Percentiles rank a stretch among this genome's conserved stretches.
Conservation (phyloP, 2,888 invertebrate species). For the Brenthis daphne region DNA sequence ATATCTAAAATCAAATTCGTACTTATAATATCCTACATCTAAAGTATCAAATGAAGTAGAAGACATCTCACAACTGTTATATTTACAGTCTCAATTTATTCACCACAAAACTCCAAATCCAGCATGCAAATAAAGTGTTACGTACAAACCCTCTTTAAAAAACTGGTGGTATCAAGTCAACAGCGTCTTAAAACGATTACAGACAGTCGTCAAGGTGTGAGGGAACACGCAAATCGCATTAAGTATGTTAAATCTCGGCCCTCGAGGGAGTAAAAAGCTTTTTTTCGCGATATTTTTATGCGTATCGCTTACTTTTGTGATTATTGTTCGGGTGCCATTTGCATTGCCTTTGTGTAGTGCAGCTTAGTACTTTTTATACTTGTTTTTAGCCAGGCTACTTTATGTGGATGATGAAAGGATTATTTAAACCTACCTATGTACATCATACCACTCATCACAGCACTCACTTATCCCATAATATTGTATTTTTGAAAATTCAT, state of each 20-base stretch:
- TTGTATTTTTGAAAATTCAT: too few relatives aligned
- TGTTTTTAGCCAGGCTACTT: slow-evolving; percentile 44
- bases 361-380: neutral
- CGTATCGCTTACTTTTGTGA: slow-evolving; percentile 80
- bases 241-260: slow-evolving; percentile 78
- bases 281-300: slow-evolving; percentile 75
- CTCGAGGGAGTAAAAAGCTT: slow-evolving; percentile 55
- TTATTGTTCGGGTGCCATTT: slow-evolving; percentile 77
- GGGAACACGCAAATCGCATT: slow-evolving; percentile 80
- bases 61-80: neutral
- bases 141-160: slow-evolving; percentile 27
- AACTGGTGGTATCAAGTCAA: slow-evolving; percentile 57
- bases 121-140: slow-evolving; percentile 28
- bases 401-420: neutral
- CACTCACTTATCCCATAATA: too few relatives aligned
- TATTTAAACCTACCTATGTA: too few relatives aligned
- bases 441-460: too few relatives aligned
- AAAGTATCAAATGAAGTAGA: slow-evolving; percentile 1
- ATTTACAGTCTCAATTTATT: neutral
- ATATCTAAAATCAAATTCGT: neutral
- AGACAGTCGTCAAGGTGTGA: slow-evolving; percentile 62
- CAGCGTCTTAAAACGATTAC: slow-evolving; percentile 79
- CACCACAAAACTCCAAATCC: slow-evolving; percentile 3
- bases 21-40: neutral
- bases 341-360: slow-evolving; percentile 53